Percentiles rank a stretch among this genome's conserved stretches.
These are phyloP conservation scores for Apamea monoglypha DNA, from an alignment of 2,888 invertebrate species.

Conservation along the genomic window DNA sequence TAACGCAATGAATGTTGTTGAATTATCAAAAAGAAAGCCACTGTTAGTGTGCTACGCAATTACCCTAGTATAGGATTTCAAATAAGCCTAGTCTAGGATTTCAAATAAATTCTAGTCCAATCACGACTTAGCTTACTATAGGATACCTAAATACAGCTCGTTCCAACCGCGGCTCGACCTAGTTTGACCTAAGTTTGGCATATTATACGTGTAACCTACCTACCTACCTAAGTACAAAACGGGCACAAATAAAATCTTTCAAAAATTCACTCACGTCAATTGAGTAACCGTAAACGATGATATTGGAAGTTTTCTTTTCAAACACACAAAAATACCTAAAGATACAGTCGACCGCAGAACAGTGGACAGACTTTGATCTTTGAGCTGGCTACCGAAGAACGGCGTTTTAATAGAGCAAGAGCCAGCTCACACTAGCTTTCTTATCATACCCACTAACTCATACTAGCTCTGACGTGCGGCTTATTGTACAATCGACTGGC, in stretches of 20 bases:
- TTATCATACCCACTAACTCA: too few species aligned
- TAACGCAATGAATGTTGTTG: neutral
- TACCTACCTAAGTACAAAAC: neutral
- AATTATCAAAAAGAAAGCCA: too few species aligned
- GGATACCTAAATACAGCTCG: neutral
- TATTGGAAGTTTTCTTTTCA: constrained; percentile 16
- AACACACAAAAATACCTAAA: neutral
- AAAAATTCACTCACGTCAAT: neutral
- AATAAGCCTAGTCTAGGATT: too few species aligned
- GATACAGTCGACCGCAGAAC: neutral
- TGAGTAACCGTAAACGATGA: neutral
- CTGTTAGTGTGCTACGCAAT: too few species aligned
- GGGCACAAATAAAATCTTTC: neutral
- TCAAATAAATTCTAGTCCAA: too few species aligned
- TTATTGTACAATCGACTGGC: neutral
- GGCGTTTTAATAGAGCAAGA: neutral
- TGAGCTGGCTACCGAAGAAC: neutral
- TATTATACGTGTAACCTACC: neutral
- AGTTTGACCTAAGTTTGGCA: neutral
- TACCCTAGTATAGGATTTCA: too few species aligned
- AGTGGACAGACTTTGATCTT: neutral
- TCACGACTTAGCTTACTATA: too few species aligned
- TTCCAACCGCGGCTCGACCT: neutral
- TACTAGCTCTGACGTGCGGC: too few species aligned
- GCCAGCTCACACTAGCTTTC: too few species aligned